Conservation (phyloP, 2,797 vertebrate species). For the Lepus oiostolus region DNA sequence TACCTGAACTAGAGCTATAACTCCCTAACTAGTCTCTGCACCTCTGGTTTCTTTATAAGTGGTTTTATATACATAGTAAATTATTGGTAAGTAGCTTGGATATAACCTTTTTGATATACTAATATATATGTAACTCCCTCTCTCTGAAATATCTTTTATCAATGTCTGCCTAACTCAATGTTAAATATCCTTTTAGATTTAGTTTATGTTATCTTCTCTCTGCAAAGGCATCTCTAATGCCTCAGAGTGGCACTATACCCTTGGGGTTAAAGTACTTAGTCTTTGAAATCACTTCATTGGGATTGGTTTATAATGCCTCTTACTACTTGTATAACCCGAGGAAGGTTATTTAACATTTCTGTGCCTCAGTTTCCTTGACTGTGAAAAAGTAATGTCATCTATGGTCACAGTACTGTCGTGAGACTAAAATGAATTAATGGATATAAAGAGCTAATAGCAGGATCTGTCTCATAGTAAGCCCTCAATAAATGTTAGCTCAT, state of each 20-base stretch:
- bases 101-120: slow-evolving; percentile 14
- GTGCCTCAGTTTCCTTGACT: background rate
- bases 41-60: slow-evolving; percentile 41
- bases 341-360: slow-evolving; percentile 23
- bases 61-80: slow-evolving; percentile 9
- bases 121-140: background rate
- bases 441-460: slow-evolving; percentile 9
- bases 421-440: background rate
- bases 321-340: background rate
- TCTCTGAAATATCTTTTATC: slow-evolving; percentile 42
- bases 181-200: background rate
- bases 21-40: background rate
- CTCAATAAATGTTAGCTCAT: slow-evolving; percentile 8
- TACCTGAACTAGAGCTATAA: slow-evolving; percentile 3
- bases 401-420: background rate
- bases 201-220: background rate
- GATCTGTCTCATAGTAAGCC: background rate
- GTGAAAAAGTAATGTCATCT: slow-evolving; percentile 51
- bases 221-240: slow-evolving; percentile 18
- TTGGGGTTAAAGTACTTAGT: slow-evolving; percentile 8
- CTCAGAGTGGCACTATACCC: background rate
- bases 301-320: slow-evolving; percentile 13
- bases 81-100: background rate
- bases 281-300: background rate
- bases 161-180: background rate